Percentiles rank a stretch among this genome's conserved stretches.
phyloP scores from a whole-genome alignment of 2,797 vertebrate species.

The Botia almorhae region DNA sequence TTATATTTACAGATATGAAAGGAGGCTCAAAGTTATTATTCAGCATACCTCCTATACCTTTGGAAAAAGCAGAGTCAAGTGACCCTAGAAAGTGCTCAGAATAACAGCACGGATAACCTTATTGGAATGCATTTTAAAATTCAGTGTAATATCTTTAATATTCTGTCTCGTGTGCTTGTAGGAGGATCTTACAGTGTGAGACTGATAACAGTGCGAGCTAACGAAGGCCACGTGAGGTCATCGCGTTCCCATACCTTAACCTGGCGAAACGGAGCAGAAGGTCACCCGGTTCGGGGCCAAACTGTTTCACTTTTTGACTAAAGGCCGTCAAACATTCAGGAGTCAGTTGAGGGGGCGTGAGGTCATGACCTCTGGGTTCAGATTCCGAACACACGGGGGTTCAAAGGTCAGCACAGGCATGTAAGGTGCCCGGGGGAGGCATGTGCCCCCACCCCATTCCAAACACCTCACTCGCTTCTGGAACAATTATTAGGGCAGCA shows the following conservation, averaged over 20 bases:
- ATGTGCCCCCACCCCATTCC: constrained; percentile 8
- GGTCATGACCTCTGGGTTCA: constrained; percentile 87
- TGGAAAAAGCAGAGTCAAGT: no score
- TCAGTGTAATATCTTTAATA: no score
- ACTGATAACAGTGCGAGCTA: constrained; percentile 80
- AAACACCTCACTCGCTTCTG: constrained; percentile 3
- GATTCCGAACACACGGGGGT: constrained; percentile 77
- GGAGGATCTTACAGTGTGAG: constrained; percentile 72
- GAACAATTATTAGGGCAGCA: constrained; percentile 45
- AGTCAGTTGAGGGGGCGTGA: constrained; percentile 83
- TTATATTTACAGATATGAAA: no score
- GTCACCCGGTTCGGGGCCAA: constrained; percentile 88
- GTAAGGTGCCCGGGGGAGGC: constrained; percentile 64
- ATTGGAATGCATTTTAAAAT: no score
- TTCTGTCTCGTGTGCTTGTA: constrained; percentile 67
- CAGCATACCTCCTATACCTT: no score
- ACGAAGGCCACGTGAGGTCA: constrained; percentile 79
- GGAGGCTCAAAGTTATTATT: no score
- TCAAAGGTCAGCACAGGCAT: constrained; percentile 88
- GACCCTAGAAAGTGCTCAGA: no score
- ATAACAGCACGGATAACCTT: no score
- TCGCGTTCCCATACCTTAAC: constrained; percentile 91
- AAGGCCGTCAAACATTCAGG: constrained; percentile 81
- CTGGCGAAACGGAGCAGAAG: constrained; percentile 84
- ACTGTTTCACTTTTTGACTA: constrained; percentile 96